Percentiles rank a stretch among this genome's conserved stretches.
phyloP scores from a whole-genome alignment of 2,797 vertebrate species.

The Tenualosa ilisha region DNA sequence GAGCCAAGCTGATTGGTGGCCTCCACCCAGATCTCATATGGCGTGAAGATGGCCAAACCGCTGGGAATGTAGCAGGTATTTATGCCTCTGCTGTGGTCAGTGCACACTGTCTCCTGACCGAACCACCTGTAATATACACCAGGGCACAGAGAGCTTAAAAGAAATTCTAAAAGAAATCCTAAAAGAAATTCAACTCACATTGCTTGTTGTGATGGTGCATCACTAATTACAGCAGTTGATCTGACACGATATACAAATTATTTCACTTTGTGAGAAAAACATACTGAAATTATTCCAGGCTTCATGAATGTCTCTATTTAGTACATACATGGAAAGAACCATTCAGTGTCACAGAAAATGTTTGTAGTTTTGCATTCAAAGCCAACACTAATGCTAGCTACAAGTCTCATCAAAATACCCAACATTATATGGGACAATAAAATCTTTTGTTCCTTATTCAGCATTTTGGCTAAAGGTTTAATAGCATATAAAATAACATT shows the following conservation, averaged over 20 bases:
- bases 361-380: not conserved
- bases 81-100: conserved; percentile 77
- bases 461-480: conserved; percentile 5
- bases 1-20: conserved; percentile 89
- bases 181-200: not conserved
- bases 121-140: conserved; percentile 81
- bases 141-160: not conserved
- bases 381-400: not conserved
- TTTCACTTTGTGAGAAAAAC: not conserved
- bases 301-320: not conserved
- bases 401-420: conserved; percentile 22
- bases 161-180: no score
- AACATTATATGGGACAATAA: conserved; percentile 20
- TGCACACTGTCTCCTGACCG: conserved; percentile 87
- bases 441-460: conserved; percentile 1
- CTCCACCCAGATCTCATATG: conserved; percentile 96
- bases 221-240: not conserved
- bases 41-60: conserved; percentile 92
- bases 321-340: not conserved
- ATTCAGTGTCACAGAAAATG: not conserved
- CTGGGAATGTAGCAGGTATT: conserved; percentile 89
- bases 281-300: not conserved
- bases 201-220: not conserved
- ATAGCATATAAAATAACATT: conserved; percentile 7
- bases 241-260: not conserved